Base-by-base conservation (phyloP, 2,888 invertebrate species). In the Antheraea assamensis region DNA sequence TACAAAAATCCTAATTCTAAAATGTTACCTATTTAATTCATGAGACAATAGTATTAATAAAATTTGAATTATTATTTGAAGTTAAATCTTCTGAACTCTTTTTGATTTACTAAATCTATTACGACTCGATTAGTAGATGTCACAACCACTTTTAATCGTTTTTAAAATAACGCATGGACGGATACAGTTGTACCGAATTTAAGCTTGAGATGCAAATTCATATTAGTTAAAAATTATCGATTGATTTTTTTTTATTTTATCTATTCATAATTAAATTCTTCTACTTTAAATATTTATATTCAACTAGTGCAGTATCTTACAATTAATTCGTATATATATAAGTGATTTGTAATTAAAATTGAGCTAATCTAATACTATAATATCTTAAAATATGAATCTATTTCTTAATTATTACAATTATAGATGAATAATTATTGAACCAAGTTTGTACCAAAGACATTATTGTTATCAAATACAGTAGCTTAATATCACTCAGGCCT, bases 1-100 rank as follows among this genome's bases (percentile, higher is more conserved):
- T 35, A 68, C 68, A 68, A 35, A 66, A 68, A 35, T n/a, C 21
- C 35, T 68, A 61, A 58, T 66, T 66, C 2, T 31, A 66, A 66
- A 21, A 5, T 24, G 10, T 10, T 24, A 66, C 7, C 5, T 24
- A 66, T 30, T 21, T 66, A 30, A 2, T 61, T 7, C 35, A 68
- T n/a, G 13, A 15, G 1, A 31, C 21, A 10, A 21, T 10, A 21
- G 21, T 68, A 35, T 21, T 31, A 15, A 35, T 21, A 8, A 35
- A n/a, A 35, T 35, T 35, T 7, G n/a, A 21, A 21, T 68, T n/a
- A 68, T 10, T 21, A 35, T 31, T 66, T 3, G n/a, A 66, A 66
- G 4, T 21, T 19, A 52, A 52, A 42, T 42, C 42, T 42, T 42
- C 3, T 10, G 42, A 42, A 42, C 3, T 42, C 8, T 7, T 42